Conservation (phyloP, 1,140 invertebrate genomes). For the Platyura marginata region DNA sequence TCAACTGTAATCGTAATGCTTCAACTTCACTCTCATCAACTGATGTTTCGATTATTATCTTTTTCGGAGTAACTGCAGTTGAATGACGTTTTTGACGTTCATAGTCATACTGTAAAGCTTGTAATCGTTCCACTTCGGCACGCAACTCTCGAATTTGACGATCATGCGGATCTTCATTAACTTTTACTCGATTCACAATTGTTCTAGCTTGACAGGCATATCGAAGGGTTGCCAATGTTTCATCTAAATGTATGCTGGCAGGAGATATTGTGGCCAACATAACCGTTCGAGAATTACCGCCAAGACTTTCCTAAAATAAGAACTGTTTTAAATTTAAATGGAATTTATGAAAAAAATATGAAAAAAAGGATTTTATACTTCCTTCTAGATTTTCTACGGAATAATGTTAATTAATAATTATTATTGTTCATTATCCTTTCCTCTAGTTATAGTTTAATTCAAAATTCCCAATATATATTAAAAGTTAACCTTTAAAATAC, state of each 20-base stretch:
- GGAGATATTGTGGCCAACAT: conserved; percentile 71
- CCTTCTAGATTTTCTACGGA: too few species aligned
- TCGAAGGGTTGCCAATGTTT: conserved; percentile 68
- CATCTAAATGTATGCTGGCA: conserved; percentile 53
- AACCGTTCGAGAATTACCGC: conserved; percentile 84
- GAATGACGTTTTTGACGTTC: conserved; percentile 25
- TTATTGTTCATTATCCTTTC: too few species aligned
- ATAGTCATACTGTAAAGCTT: conserved; percentile 33
- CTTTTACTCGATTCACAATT: conserved; percentile 85
- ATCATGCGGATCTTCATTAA: conserved; percentile 80
- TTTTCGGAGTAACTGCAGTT: conserved; percentile 15
- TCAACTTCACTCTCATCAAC: conserved; percentile 26
- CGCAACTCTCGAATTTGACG: conserved; percentile 64
- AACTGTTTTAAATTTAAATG: too few species aligned
- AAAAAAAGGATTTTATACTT: too few species aligned
- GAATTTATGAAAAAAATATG: too few species aligned
- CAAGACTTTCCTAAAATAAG: conserved; percentile 75
- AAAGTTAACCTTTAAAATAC: too few species aligned
- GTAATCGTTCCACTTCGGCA: conserved; percentile 53
- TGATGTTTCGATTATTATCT: conserved; percentile 21
- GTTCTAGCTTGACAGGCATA: conserved; percentile 77
- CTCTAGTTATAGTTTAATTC: too few species aligned
- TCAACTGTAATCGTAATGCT: conserved; percentile 32
- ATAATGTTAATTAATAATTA: too few species aligned
- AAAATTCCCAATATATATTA: too few species aligned